Evolutionary conservation across 1,140 invertebrate species (phyloP).

Genomic region (Solenopsis fugax): DNA sequence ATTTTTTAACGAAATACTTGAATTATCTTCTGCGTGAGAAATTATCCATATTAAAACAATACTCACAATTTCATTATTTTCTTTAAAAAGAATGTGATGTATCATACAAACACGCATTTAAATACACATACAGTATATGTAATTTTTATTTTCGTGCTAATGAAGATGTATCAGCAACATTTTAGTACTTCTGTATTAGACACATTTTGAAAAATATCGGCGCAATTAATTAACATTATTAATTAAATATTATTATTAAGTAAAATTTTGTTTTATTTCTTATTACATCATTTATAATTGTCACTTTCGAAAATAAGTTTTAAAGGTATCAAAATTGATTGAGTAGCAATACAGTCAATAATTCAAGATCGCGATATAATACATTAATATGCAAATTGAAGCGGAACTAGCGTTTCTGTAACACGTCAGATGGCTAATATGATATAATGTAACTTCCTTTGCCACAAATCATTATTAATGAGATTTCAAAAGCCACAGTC

Average conservation of each 20-base stretch:
- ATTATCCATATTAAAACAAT: not conserved
- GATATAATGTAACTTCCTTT: not conserved
- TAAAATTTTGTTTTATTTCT: not conserved
- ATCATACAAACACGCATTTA: not conserved
- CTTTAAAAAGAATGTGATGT: not conserved
- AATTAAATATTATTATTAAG: conserved; percentile 18
- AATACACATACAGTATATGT: not conserved
- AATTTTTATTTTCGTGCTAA: not conserved
- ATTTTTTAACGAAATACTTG: not conserved
- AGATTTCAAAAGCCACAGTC: conserved; percentile 16
- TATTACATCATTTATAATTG: not conserved
- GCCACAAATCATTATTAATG: conserved; percentile 11
- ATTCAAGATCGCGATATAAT: not conserved
- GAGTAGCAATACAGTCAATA: not conserved
- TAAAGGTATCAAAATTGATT: not conserved
- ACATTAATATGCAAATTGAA: conserved; percentile 1
- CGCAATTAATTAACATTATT: conserved; percentile 3
- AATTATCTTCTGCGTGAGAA: conserved; percentile 2
- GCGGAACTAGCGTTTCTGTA: conserved; percentile 4
- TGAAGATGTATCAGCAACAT: not conserved
- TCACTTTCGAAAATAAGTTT: conserved; percentile 25
- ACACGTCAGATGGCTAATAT: not conserved
- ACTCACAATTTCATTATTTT: not conserved
- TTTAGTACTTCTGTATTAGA: not conserved
- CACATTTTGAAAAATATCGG: not conserved